Conservation (phyloP, 2,797 vertebrate species). For the Paguma larvata region DNA sequence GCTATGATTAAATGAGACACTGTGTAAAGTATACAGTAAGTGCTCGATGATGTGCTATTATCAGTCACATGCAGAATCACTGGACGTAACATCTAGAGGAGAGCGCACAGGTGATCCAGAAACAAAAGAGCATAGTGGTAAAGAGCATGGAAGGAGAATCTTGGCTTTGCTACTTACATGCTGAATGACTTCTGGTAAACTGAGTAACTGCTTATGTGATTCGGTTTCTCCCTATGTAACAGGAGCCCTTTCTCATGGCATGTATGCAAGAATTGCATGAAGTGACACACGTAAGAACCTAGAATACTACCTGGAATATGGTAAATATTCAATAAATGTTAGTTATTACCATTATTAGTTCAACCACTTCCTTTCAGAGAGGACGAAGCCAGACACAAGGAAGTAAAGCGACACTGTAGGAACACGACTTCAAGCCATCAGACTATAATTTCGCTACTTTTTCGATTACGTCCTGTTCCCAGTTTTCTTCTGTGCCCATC, state of each 20-base stretch:
- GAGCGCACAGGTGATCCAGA: not conserved
- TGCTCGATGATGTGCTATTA: not conserved
- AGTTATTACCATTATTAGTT: not conserved
- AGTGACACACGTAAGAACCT: not conserved
- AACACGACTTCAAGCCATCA: not conserved
- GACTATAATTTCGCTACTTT: not conserved
- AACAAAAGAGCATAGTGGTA: not conserved
- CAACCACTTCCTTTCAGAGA: not conserved
- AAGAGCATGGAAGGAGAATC: not conserved
- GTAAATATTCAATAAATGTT: not conserved
- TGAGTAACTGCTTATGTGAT: not conserved
- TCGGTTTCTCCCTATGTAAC: not conserved
- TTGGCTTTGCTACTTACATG: not conserved
- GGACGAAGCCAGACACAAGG: not conserved
- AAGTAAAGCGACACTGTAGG: not conserved
- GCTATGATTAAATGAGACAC: not conserved
- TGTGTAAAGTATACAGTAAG: not conserved
- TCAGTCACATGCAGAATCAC: not conserved
- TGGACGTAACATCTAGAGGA: not conserved
- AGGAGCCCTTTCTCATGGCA: not conserved
- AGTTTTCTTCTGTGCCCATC: not conserved
- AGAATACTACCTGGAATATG: not conserved
- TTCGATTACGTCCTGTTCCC: not conserved
- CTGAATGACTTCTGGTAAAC: not conserved
- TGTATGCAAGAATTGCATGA: not conserved